These are phyloP conservation scores for Conus canariensis DNA, from an alignment of 2,888 invertebrate genomes.

Conservation along the genomic window DNA sequence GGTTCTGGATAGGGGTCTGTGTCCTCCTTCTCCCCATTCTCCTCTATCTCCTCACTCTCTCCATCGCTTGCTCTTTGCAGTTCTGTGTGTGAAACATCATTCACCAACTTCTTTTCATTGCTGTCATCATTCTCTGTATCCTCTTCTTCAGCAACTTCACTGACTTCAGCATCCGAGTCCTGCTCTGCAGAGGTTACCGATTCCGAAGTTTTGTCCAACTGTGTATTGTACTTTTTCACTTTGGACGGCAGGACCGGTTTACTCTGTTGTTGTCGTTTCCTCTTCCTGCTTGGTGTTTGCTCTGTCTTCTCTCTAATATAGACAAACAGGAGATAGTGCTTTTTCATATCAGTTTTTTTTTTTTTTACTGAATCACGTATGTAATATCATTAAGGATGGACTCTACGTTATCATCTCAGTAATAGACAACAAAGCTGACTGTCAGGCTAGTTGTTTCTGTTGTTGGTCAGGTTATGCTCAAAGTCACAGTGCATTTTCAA, in stretches of 20 bases:
- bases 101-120: background rate
- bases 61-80: background rate
- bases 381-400: no score
- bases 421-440: no score
- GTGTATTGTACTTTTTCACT: background rate
- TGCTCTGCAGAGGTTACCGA: slow-evolving; percentile 12
- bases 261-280: slow-evolving; percentile 1
- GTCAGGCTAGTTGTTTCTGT: no score
- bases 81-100: background rate
- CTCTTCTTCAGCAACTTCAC: slow-evolving; percentile 41
- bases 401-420: no score
- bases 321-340: background rate
- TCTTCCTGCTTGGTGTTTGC: slow-evolving; percentile 9
- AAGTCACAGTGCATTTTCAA: no score
- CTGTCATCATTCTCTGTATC: background rate
- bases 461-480: no score
- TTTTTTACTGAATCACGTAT: no score
- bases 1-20: slow-evolving; percentile 39
- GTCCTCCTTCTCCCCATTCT: slow-evolving; percentile 22
- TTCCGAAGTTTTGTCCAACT: slow-evolving; percentile 38
- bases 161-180: slow-evolving; percentile 34
- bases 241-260: slow-evolving; percentile 28
- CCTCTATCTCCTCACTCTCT: slow-evolving; percentile 38
- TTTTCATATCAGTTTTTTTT: no score
- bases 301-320: slow-evolving; percentile 15